Base-by-base conservation (phyloP, 2,888 invertebrate species). In the Limnephilus auricula region DNA sequence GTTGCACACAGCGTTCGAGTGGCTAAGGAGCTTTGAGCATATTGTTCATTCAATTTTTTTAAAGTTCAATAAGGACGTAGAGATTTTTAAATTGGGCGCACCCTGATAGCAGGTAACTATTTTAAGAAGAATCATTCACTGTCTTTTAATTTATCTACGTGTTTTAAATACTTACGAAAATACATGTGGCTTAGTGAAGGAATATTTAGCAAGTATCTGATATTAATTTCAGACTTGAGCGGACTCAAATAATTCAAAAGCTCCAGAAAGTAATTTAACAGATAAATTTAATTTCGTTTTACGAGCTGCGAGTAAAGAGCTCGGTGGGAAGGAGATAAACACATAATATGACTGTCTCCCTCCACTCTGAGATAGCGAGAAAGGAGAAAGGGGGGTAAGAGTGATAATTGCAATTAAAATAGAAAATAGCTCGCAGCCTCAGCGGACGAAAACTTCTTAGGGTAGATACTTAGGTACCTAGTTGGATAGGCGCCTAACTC, bases 201-300 rank as follows among this genome's bases (percentile, higher is more conserved):
- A 9, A n/a, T 65, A 65, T 65, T 9, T 25, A 65, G n/a, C 25
- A 65, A 65, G 65, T 25, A 65, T 65, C 65, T 65, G 25, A 92
- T 93, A 91, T 93, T 93, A 92, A 93, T 93, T 93, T 93, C 84
- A 92, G 92, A 92, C 93, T 93, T 92, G 79, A 90, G 92, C 89
- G 91, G 91, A 86, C 90, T 92, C 90, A 91, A 93, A 93, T 93
- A 93, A 93, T 92, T 92, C 93, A 92, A 92, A 93, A 93, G 93
- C 93, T 93, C 92, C 92, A 87, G 92, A 93, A 93, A 93, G 93
- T 92, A 92, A 92, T 93, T 92, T 93, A 93, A 93, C 92, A 93
- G 92, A 93, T 92, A 93, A 93, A 93, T 93, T 93, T 91, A 92
- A 93, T 93, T 93, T 93, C 90, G 89, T 89, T 93, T 91, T 89